Evolutionary conservation across 2,113 vertebrate species (phyloP).

Genomic region (Bufo bufo): DNA sequence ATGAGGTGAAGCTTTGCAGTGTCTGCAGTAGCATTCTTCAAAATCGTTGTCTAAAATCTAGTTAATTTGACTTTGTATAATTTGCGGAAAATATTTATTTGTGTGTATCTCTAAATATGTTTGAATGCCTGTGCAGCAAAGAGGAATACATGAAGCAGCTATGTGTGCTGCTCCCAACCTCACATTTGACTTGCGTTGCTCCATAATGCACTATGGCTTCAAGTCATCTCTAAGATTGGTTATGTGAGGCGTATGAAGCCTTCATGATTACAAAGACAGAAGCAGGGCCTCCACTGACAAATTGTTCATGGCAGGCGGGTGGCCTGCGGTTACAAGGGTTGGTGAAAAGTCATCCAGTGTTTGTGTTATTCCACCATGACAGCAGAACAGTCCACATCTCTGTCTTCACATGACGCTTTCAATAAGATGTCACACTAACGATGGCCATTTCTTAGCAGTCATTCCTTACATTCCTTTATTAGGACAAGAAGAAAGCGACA

Average conservation of each 20-base stretch:
- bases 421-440: constrained; percentile 43
- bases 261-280: constrained; percentile 39
- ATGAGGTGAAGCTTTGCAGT: neutral
- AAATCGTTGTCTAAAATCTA: too few species aligned
- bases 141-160: neutral
- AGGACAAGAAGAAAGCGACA: neutral
- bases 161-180: neutral
- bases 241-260: constrained; percentile 41
- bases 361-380: constrained; percentile 42
- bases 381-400: constrained; percentile 12
- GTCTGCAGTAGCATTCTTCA: neutral
- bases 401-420: constrained; percentile 44
- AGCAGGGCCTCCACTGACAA: constrained; percentile 8
- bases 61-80: neutral
- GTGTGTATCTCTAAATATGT: neutral
- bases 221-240: constrained; percentile 23
- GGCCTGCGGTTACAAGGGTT: constrained; percentile 47
- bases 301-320: constrained; percentile 44
- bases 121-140: neutral
- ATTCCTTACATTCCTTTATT: neutral
- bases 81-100: neutral
- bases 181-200: neutral
- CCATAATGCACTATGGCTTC: constrained; percentile 6
- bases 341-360: constrained; percentile 48
- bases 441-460: constrained; percentile 45